phyloP scores from a whole-genome alignment of 2,113 vertebrate species.

The Labrus mixtus region DNA sequence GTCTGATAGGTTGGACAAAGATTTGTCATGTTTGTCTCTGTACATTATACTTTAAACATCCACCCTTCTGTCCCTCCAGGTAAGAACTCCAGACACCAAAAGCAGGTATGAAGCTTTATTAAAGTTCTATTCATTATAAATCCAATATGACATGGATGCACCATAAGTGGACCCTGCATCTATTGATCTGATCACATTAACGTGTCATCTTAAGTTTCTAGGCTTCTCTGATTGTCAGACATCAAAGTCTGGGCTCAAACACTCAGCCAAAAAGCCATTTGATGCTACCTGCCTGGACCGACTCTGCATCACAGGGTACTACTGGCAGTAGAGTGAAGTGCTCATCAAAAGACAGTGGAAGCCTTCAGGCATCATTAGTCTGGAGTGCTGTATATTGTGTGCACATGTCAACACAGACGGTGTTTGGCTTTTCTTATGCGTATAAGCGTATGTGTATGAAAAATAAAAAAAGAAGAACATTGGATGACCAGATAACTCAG shows the following conservation, averaged over 20 bases:
- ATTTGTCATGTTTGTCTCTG: background rate
- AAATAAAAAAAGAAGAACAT: no score
- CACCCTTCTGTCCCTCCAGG: no score
- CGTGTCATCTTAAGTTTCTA: conserved; percentile 62
- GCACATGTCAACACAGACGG: conserved; percentile 13
- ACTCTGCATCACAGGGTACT: conserved; percentile 47
- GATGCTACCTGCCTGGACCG: conserved; percentile 65
- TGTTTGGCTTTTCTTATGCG: conserved; percentile 63
- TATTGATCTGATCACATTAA: conserved; percentile 68
- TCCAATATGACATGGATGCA: conserved; percentile 24
- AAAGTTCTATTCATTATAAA: conserved; percentile 1
- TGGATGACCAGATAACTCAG: no score
- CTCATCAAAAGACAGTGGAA: conserved; percentile 66
- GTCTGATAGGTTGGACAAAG: no score
- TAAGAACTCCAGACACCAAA: background rate
- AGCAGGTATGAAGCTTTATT: background rate
- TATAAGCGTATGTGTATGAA: no score
- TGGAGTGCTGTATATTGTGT: conserved; percentile 25
- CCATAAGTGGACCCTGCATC: conserved; percentile 59
- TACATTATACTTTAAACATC: background rate
- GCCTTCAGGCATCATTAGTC: conserved; percentile 72
- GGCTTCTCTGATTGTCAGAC: conserved; percentile 64
- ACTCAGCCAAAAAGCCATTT: conserved; percentile 63
- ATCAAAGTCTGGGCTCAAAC: conserved; percentile 69
- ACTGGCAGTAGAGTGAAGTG: conserved; percentile 41